phyloP scores from a whole-genome alignment of 2,797 vertebrate genomes.

The Anguilla anguilla region DNA sequence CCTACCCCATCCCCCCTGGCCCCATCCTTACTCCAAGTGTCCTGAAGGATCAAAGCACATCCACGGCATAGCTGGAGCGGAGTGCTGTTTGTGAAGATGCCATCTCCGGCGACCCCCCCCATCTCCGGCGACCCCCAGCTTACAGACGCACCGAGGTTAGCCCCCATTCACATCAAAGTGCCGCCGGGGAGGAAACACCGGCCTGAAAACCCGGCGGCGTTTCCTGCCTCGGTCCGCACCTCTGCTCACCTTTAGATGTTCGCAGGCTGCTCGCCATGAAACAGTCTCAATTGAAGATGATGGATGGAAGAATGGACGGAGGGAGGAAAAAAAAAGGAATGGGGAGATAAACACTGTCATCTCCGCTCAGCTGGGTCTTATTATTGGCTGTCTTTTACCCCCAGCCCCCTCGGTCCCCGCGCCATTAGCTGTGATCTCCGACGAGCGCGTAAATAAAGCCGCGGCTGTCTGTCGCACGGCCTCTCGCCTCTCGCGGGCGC shows the following conservation, averaged over 20 bases:
- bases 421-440: background rate
- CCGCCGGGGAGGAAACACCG: background rate
- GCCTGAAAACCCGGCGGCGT: background rate
- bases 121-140: background rate
- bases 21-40: background rate
- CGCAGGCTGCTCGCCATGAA: background rate
- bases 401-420: background rate
- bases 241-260: background rate
- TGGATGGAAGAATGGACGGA: constrained; percentile 15
- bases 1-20: constrained; percentile 21
- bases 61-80: background rate
- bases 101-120: background rate
- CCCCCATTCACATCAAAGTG: background rate
- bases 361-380: background rate
- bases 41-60: background rate
- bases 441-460: constrained; percentile 4
- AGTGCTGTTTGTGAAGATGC: background rate
- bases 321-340: background rate
- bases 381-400: too few relatives aligned
- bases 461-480: background rate
- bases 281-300: constrained; percentile 17
- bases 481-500: background rate
- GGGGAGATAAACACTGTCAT: background rate
- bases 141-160: background rate
- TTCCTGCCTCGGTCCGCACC: background rate